Evolutionary conservation across 2,113 vertebrate genomes (phyloP), one percentile per base, ranked within the genome.

Genomic region (Oncorhynchus gorbuscha): DNA sequence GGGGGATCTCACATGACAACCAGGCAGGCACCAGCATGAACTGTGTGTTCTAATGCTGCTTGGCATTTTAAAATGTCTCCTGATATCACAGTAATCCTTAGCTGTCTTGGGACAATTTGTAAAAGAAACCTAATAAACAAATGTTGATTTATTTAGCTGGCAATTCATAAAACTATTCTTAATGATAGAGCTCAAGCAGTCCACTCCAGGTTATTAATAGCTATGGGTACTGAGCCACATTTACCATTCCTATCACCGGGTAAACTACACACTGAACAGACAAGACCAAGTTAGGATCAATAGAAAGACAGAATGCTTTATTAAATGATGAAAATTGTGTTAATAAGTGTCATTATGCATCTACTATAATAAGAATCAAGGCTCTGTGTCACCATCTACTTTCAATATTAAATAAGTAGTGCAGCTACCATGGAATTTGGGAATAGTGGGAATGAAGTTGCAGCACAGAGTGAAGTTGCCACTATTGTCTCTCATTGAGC

Each of bases 1-100:
- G 59, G 71, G 39, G n/a, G 22, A 1, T 22, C 9, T 55, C 71
- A 80, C 59, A 35, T 75, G 78, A 80, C 78, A 55, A 55, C 12
- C 51, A 55, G 16, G 51, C 69, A 59, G 14, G 32, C 14, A 61
- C 30, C 32, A 22, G 45, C 39, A 45, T 45, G 39, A 12, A 45
- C 59, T 62, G 18, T 62, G 59, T 62, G 59, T 62, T 9, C 59
- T n/a, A 62, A 62, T 62, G 59, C 59, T 62, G 59, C 59, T 62
- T 62, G 18, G 59, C n/a, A 62, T 62, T 55, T 62, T 62, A 16
- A 62, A 16, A 62, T n/a, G n/a, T 22, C 6, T n/a, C 9, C 39
- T 45, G 39, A 45, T 45, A 11, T 45, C 39, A 45, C 9, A 9
- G n/a, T 24, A 62, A 62, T 62, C 59, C n/a, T 16, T 24, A 11